Evolutionary conservation across 2,888 invertebrate genomes (phyloP), one percentile per base, ranked within the genome.

Genomic region (Parapristionchus giblindavisi): DNA sequence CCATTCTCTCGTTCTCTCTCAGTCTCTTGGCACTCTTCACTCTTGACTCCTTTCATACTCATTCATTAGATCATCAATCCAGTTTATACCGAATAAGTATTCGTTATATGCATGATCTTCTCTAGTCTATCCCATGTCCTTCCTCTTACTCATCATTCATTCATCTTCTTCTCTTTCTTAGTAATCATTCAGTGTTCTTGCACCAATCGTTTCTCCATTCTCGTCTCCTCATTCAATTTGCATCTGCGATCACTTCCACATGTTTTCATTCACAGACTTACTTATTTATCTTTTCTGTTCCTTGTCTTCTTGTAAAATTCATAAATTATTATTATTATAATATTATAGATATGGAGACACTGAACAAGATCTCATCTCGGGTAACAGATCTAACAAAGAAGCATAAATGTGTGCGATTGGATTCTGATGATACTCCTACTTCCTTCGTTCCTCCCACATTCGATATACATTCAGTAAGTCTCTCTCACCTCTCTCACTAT

Each of bases 391-490:
- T 71, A 1, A 71, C 70, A 40, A 71, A 40, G 70, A 54, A 56
- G 27, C 43, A 38, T 6, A 71, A 56, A 40, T 27, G 27, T 21
- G 27, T 56, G 29, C 21, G 56, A 27, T n/a, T 71, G 11, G 40
- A 71, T 17, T n/a, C n/a, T n/a, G 70, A 71, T 40, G 70, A 71
- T 34, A n/a, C 56, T 6, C 63, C 63, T n/a, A 24, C 24, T 6
- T 71, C 70, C 29, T 71, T 71, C 56, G 40, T 56, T 24, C 70
- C 70, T 71, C 70, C 70, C 21, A 71, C 70, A 14, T 71, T 38
- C 29, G 66, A 66, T 11, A 52, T 38, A 29, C 52, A 32, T 14
- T 14, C 51, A n/a, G 51, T 68, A 11, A 51, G 68, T 68, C 48
- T 48, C 48, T 68, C 68, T 52, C 34, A 48, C 21, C 43, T 3